Evolutionary conservation across 2,888 invertebrate species (phyloP).

Genomic region (Hypercompe scribonia): DNA sequence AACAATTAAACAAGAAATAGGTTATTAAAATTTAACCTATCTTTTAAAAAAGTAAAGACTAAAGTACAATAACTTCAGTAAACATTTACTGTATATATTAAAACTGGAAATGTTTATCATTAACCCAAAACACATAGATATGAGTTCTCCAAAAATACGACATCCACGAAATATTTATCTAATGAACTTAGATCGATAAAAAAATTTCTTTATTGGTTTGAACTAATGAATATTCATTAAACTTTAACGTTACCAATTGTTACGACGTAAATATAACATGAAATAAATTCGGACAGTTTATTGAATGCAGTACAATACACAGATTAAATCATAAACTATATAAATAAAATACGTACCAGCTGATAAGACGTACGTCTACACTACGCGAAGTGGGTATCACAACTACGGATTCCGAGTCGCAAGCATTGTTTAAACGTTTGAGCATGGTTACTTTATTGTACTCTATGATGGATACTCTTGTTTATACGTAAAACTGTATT

Average conservation of each 20-base stretch:
- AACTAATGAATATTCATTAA: neutral
- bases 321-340: neutral
- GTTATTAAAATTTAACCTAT: neutral
- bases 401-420: neutral
- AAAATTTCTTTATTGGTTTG: no score
- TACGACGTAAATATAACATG: neutral
- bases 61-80: neutral
- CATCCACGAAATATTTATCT: neutral
- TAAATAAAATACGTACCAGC: slow-evolving; percentile 4
- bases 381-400: neutral
- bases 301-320: neutral
- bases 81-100: neutral
- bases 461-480: neutral
- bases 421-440: neutral
- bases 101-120: neutral
- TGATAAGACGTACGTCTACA: neutral
- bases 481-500: neutral
- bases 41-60: neutral
- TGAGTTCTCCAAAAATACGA: neutral
- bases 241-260: neutral
- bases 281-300: neutral
- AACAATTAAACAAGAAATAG: neutral
- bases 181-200: no score
- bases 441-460: no score
- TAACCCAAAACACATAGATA: neutral